Percentiles rank a stretch among this genome's conserved stretches.
Evolutionary conservation across 2,113 vertebrate species (phyloP).

Genomic region (Choloepus hoffmanni): DNA sequence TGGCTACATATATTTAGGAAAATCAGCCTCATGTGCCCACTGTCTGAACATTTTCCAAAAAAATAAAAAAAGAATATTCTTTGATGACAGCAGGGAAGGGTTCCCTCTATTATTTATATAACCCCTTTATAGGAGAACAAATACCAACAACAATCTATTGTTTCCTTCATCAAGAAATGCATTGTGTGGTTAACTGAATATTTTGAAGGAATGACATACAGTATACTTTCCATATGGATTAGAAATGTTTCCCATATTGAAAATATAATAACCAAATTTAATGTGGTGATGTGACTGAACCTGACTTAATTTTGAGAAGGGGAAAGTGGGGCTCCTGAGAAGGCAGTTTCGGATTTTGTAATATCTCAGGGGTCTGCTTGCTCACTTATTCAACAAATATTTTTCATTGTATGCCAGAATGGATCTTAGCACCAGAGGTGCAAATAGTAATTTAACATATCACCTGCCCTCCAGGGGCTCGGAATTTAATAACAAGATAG

Average conservation of each 20-base stretch:
- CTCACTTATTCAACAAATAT: slow-evolving; percentile 15
- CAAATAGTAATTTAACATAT: not conserved
- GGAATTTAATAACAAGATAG: not conserved
- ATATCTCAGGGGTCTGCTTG: slow-evolving; percentile 36
- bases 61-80: slow-evolving; percentile 47
- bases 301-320: not conserved
- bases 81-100: slow-evolving; percentile 25
- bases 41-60: slow-evolving; percentile 54
- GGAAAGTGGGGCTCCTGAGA: not conserved
- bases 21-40: slow-evolving; percentile 66
- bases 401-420: slow-evolving; percentile 21
- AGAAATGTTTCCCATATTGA: slow-evolving; percentile 35
- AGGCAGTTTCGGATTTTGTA: slow-evolving; percentile 46
- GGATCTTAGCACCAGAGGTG: not conserved
- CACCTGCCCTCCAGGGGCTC: not conserved
- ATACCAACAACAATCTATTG: slow-evolving; percentile 18
- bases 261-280: slow-evolving; percentile 30
- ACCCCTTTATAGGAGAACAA: slow-evolving; percentile 52
- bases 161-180: slow-evolving; percentile 55
- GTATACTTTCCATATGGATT: slow-evolving; percentile 1
- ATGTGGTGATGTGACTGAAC: not conserved
- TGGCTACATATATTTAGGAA: slow-evolving; percentile 64
- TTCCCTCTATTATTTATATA: slow-evolving; percentile 45
- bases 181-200: slow-evolving; percentile 40
- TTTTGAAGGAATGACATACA: slow-evolving; percentile 42